phyloP scores from a whole-genome alignment of 2,113 vertebrate genomes.

The Petaurus breviceps region DNA sequence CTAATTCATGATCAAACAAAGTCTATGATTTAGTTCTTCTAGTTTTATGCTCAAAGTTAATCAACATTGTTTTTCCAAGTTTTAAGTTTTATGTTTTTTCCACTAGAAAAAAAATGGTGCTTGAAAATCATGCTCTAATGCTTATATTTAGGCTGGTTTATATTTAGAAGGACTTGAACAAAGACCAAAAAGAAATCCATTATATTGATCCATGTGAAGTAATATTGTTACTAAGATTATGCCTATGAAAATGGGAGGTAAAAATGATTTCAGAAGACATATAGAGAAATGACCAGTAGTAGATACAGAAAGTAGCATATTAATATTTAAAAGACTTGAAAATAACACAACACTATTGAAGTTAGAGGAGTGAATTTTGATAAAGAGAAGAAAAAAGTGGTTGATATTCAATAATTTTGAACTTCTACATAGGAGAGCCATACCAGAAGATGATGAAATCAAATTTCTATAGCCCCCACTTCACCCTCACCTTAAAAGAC shows the following conservation, averaged over 20 bases:
- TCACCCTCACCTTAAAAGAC: not conserved
- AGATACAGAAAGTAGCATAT: not conserved
- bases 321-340: not conserved
- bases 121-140: not conserved
- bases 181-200: not conserved
- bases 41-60: not conserved
- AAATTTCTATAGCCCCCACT: not conserved
- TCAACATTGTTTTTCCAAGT: not conserved
- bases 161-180: not conserved
- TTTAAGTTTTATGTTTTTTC: not conserved
- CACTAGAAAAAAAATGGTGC: not conserved
- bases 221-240: not conserved
- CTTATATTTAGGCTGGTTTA: not conserved
- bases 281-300: no score
- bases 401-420: not conserved
- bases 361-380: not conserved
- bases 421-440: no score
- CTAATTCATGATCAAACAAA: not conserved
- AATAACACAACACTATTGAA: not conserved
- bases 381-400: not conserved
- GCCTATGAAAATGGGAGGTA: not conserved
- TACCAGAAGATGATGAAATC: not conserved
- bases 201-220: not conserved
- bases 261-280: not conserved
- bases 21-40: not conserved